Conservation (phyloP, 2,113 vertebrate genomes). For the Gambusia holbrooki region DNA sequence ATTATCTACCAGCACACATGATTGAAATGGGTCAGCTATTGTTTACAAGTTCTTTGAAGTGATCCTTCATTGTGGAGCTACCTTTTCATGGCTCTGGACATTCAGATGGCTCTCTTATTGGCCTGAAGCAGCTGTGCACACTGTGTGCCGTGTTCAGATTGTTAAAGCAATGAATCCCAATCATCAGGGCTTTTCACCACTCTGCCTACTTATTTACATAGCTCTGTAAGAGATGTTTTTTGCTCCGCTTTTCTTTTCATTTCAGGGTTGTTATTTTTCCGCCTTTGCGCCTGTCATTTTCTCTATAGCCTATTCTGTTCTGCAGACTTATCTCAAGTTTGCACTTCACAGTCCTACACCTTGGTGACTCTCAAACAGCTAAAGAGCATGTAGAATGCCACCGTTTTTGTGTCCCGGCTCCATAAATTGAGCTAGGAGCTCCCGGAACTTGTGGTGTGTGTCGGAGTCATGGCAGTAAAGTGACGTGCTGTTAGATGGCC, state of each 20-base stretch:
- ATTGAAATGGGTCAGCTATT: constrained; percentile 76
- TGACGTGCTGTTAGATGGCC: constrained; percentile 77
- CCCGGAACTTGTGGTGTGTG: constrained; percentile 58
- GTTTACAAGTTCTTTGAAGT: constrained; percentile 82
- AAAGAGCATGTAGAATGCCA: constrained; percentile 39
- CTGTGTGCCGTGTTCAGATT: constrained; percentile 53
- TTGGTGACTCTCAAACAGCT: constrained; percentile 33
- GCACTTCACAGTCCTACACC: constrained; percentile 25
- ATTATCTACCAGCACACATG: constrained; percentile 69
- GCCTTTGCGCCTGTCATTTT: constrained; percentile 11
- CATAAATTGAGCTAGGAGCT: constrained; percentile 63
- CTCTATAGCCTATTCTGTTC: constrained; percentile 24
- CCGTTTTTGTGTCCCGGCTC: constrained; percentile 50
- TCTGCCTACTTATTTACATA: constrained; percentile 60
- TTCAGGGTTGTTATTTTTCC: constrained; percentile 15
- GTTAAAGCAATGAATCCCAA: constrained; percentile 61
- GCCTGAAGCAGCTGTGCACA: constrained; percentile 74
- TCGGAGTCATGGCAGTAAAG: constrained; percentile 55
- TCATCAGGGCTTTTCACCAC: constrained; percentile 54
- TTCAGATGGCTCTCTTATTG: constrained; percentile 60
- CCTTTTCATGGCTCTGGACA: constrained; percentile 73
- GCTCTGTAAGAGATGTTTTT: constrained; percentile 38
- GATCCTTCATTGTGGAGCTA: constrained; percentile 75
- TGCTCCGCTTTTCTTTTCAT: constrained; percentile 35
- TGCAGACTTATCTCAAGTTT: constrained; percentile 35